phyloP scores from a whole-genome alignment of 2,113 vertebrate genomes.

The Pluvialis apricaria region DNA sequence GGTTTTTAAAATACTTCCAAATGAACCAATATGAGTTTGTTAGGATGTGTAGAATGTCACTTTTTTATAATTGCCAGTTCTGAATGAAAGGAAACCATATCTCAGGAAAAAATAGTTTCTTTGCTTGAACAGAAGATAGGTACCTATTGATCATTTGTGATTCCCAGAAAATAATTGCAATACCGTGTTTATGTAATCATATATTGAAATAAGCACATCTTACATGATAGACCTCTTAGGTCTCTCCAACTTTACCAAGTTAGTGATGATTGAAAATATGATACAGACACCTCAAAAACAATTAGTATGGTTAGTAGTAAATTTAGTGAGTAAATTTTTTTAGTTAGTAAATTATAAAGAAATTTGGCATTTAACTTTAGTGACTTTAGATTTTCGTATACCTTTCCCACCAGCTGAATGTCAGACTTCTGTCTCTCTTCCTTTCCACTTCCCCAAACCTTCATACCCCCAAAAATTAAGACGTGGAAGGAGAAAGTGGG shows the following conservation, averaged over 20 bases:
- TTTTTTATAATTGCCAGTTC: not conserved
- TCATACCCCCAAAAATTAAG: constrained; percentile 7
- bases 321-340: not conserved
- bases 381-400: not conserved
- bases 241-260: not conserved
- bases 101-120: not conserved
- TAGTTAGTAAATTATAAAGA: not conserved
- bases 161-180: not conserved
- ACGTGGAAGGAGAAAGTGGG: constrained; percentile 66
- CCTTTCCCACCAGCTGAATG: not conserved
- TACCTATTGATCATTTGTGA: not conserved
- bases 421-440: not conserved
- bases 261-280: not conserved
- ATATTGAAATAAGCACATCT: not conserved
- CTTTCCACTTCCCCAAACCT: not conserved
- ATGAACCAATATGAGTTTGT: not conserved
- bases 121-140: not conserved
- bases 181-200: not conserved
- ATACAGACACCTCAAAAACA: not conserved
- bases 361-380: not conserved
- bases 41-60: not conserved
- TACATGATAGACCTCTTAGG: not conserved
- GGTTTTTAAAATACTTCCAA: not conserved
- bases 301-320: not conserved
- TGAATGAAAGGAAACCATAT: not conserved